These are phyloP conservation scores for Rhagoletis pomonella DNA, from an alignment of 1,140 invertebrate species.

Conservation along the genomic window DNA sequence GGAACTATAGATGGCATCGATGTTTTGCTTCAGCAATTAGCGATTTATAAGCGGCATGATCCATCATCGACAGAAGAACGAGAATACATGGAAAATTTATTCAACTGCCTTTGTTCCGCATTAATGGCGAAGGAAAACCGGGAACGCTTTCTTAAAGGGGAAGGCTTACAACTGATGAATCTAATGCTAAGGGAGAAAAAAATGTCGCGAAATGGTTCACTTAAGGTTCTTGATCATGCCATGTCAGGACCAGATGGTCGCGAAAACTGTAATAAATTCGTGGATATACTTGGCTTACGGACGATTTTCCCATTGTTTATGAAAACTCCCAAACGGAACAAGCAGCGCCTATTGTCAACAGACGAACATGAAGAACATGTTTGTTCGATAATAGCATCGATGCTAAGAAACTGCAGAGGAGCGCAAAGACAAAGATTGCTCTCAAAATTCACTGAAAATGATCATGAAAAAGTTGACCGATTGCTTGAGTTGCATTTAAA, in stretches of 20 bases:
- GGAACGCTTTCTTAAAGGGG: slow-evolving; percentile 93
- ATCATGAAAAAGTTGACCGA: slow-evolving; percentile 98
- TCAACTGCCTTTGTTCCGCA: slow-evolving; percentile 95
- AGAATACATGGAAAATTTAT: slow-evolving; percentile 99
- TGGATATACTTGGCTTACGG: slow-evolving; percentile 96
- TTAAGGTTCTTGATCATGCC: slow-evolving; percentile 97
- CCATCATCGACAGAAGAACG: slow-evolving; percentile 92
- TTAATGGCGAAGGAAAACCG: slow-evolving; percentile 92
- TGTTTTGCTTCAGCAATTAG: slow-evolving; percentile 94
- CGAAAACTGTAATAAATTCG: slow-evolving; percentile 98
- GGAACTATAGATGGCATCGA: slow-evolving; percentile 98
- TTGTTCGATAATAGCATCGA: slow-evolving; percentile 93
- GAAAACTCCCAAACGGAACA: slow-evolving; percentile 95
- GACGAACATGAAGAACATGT: slow-evolving; percentile 98
- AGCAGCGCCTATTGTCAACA: slow-evolving; percentile 88
- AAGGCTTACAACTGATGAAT: slow-evolving; percentile 95
- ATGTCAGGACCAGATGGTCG: slow-evolving; percentile 93
- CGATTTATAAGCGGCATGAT: slow-evolving; percentile 97
- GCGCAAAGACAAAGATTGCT: slow-evolving; percentile 92
- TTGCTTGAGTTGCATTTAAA: slow-evolving; percentile 98
- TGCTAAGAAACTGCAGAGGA: slow-evolving; percentile 94
- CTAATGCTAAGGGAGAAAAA: slow-evolving; percentile 98
- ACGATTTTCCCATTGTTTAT: slow-evolving; percentile 99
- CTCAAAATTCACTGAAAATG: slow-evolving; percentile 98
- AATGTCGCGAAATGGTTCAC: slow-evolving; percentile 94